These are phyloP conservation scores for Ammodytes marinus DNA, from an alignment of 2,113 vertebrate genomes.

Conservation along the genomic window DNA sequence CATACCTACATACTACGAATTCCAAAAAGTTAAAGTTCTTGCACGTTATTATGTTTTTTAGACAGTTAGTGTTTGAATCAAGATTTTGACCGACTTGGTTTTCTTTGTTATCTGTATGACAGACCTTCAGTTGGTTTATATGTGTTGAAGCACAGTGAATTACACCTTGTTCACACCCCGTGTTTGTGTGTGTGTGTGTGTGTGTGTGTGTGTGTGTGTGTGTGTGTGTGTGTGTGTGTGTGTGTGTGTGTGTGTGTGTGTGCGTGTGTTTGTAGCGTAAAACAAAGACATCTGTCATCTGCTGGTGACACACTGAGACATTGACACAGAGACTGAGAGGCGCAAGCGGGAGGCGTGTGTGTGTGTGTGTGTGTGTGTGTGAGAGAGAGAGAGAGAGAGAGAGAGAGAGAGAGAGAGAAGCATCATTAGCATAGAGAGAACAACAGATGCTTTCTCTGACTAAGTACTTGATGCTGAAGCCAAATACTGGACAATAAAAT, in stretches of 20 bases:
- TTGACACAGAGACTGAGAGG: constrained; percentile 41
- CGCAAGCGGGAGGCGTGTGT: constrained; percentile 4
- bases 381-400: neutral
- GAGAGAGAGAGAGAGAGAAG: constrained; percentile 6
- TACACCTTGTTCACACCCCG: too few relatives aligned
- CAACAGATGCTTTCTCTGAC: constrained; percentile 69
- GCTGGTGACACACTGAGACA: constrained; percentile 61
- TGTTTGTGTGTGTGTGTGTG: constrained; percentile 1
- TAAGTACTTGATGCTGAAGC: constrained; percentile 19
- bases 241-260: constrained; percentile 12
- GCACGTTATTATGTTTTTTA: too few relatives aligned
- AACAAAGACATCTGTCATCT: constrained; percentile 69
- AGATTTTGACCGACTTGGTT: too few relatives aligned
- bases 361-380: constrained; percentile 17
- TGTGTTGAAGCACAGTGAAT: too few relatives aligned
- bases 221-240: constrained; percentile 18
- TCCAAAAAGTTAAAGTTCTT: too few relatives aligned
- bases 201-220: constrained; percentile 22
- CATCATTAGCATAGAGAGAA: constrained; percentile 67
- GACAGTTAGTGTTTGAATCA: too few relatives aligned
- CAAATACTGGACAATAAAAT: constrained; percentile 55
- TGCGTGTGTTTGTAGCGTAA: neutral
- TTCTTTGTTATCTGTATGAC: too few relatives aligned
- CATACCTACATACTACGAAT: too few relatives aligned
- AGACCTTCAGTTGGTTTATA: too few relatives aligned